Evolutionary conservation across 2,113 vertebrate species (phyloP).

Genomic region (Mugil cephalus): DNA sequence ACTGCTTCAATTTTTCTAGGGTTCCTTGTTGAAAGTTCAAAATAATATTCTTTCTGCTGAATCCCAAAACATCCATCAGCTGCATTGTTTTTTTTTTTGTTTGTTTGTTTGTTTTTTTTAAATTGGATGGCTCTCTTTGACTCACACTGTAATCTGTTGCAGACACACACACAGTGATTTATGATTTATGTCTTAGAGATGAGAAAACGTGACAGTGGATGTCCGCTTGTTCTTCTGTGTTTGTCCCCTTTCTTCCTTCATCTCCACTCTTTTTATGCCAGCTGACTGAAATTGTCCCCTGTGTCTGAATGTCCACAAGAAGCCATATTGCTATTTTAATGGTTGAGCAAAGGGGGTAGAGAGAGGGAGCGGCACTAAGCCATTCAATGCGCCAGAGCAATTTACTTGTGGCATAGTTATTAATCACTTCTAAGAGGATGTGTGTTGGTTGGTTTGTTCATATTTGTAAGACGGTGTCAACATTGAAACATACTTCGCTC

Average conservation of each 20-base stretch:
- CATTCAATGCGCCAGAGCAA: constrained; percentile 60
- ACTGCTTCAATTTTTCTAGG: constrained; percentile 31
- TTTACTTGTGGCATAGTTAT: constrained; percentile 64
- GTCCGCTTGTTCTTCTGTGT: background rate
- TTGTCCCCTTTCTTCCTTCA: background rate
- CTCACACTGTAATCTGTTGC: background rate
- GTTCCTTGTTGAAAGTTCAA: constrained; percentile 15
- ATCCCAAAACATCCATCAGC: constrained; percentile 21
- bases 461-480: constrained; percentile 57
- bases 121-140: background rate
- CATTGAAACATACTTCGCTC: constrained; percentile 50
- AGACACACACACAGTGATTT: background rate
- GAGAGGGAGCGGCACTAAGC: constrained; percentile 19
- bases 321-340: constrained; percentile 56
- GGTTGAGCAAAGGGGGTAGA: constrained; percentile 4
- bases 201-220: constrained; percentile 18
- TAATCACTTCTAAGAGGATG: constrained; percentile 72
- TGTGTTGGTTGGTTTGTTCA: constrained; percentile 63
- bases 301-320: constrained; percentile 44
- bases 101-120: no score
- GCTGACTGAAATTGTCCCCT: constrained; percentile 8
- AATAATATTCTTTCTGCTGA: constrained; percentile 17
- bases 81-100: background rate
- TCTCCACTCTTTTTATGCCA: constrained; percentile 18
- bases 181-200: constrained; percentile 1